phyloP scores from a whole-genome alignment of 2,888 invertebrate species.

The Nasonovia ribisnigri region DNA sequence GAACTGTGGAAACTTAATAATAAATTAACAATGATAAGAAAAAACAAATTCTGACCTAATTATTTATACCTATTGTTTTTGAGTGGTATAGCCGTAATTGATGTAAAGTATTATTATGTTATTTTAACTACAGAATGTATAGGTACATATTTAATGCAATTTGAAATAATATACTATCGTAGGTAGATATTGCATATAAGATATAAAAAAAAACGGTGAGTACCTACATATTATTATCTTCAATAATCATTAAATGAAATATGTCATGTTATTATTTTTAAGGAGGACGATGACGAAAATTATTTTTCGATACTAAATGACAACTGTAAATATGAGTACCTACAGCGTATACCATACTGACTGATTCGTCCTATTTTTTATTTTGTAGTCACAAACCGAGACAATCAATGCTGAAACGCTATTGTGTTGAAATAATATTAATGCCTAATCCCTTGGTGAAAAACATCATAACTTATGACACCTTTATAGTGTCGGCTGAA shows the following conservation, averaged over 20 bases:
- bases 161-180: not conserved
- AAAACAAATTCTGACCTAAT: not conserved
- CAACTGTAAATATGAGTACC: not conserved
- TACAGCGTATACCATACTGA: not conserved
- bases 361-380: not conserved
- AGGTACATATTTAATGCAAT: not conserved
- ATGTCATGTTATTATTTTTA: not conserved
- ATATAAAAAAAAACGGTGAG: not conserved
- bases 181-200: not conserved
- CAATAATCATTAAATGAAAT: not conserved
- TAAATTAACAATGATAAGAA: not conserved
- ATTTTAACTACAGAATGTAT: not conserved
- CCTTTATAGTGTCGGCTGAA: not conserved
- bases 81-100: not conserved
- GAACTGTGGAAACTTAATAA: not conserved
- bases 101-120: not conserved
- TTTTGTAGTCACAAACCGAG: not conserved
- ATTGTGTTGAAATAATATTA: not conserved
- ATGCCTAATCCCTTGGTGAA: not conserved
- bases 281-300: not conserved
- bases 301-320: not conserved
- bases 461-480: constrained; percentile 39
- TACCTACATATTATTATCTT: not conserved
- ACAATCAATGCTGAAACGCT: not conserved
- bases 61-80: not conserved